Evolutionary conservation across 2,888 invertebrate species (phyloP), one percentile per base, ranked within the genome.

Genomic region (Catocala nupta): DNA sequence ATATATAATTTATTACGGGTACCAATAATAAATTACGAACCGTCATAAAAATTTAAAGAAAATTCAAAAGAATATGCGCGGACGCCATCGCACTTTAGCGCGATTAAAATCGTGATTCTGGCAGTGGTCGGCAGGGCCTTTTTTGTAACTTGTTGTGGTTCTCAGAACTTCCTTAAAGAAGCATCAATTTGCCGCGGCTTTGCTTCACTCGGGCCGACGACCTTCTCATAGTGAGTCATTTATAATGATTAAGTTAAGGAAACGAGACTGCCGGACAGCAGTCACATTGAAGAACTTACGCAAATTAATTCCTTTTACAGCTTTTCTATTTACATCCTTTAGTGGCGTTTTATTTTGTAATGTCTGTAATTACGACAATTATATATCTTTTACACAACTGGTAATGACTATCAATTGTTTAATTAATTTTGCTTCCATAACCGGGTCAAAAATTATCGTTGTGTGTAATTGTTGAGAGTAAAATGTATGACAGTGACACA

Each of bases 101-200:
- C 77, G 81, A 82, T 81, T 76, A 75, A 73, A 75, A 69, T 79
- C 80, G 81, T 83, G 81, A 82, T 75, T 75, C 77, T 72, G 75
- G 73, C 73, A 69, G 78, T 74, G 64, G 75, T 74, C 70, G 77
- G 77, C 69, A 71, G 75, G 71, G 73, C 55, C 60, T 81, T 84
- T 83, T 85, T 85, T 81, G 73, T 77, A 71, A 68, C 70, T 78
- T 77, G 62, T 78, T 75, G 77, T 73, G 80, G 73, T 86, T 87
- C 86, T 85, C 71, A 70, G 83, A 85, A 85, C 81, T 84, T 86
- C 84, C 84, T 83, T 81, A 79, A 81, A 82, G 81, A 81, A 81
- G 75, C 80, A 73, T 71, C 82, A 82, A 85, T 86, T 86, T 83
- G 80, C 76, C 68, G 82, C 82, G 84, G 83, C 80, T 78, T 75